Evolutionary conservation across 92 coral and sea anemone genomes (phyloP).

Genomic region (Nematostella vectensis): DNA sequence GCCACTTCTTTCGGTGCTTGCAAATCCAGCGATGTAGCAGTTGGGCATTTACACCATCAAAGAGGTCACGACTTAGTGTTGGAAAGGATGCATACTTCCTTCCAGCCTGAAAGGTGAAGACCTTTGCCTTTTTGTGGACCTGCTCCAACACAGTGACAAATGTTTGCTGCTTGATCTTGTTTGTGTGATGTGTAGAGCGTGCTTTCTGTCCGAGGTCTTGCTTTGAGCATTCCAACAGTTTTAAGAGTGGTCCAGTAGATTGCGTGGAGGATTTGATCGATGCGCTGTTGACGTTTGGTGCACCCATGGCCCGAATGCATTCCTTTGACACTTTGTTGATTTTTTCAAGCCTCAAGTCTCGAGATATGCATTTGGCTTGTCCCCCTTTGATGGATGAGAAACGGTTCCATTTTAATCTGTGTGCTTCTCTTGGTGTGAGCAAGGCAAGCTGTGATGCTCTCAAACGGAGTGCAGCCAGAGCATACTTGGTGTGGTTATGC

Average conservation of each 20-base stretch:
- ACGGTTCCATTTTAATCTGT: constrained; percentile 39
- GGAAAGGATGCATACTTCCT: constrained; percentile 32
- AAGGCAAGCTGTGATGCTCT: constrained; percentile 22
- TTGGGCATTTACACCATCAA: neutral
- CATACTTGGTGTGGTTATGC: constrained; percentile 24
- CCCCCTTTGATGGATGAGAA: constrained; percentile 28
- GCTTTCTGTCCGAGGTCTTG: constrained; percentile 8
- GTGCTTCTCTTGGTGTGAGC: constrained; percentile 38
- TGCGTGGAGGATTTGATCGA: constrained; percentile 13
- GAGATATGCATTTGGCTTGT: constrained; percentile 36
- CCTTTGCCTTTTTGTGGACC: constrained; percentile 11
- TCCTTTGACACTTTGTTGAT: constrained; percentile 38
- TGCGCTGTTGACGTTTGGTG: constrained; percentile 27
- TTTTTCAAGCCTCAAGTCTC: constrained; percentile 28
- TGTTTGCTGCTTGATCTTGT: constrained; percentile 5
- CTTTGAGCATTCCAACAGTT: constrained; percentile 17
- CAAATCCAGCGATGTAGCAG: constrained; percentile 15
- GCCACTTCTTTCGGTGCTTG: constrained; percentile 13
- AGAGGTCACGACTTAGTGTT: constrained; percentile 5
- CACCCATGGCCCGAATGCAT: constrained; percentile 31
- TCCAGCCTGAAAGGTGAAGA: constrained; percentile 22
- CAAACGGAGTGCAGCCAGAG: constrained; percentile 37
- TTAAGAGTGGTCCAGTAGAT: constrained; percentile 30
- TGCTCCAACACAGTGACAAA: constrained; percentile 17
- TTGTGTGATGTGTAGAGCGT: constrained; percentile 30